A percentile compares a stretch with the other conserved stretches of the same genome.
phyloP scores from a whole-genome alignment of 2,888 invertebrate species.

The Perithous albicinctus region DNA sequence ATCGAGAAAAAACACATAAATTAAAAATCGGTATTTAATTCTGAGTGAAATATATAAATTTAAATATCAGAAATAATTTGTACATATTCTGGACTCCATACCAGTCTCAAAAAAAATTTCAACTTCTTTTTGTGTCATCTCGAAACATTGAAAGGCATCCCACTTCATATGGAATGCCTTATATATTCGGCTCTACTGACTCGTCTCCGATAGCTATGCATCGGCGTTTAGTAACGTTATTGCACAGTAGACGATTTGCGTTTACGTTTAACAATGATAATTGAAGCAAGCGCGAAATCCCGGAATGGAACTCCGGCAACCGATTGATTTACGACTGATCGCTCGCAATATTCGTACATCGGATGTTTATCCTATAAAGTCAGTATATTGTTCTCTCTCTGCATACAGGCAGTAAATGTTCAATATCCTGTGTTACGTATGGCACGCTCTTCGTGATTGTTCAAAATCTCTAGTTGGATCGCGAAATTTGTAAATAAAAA shows the following conservation, averaged over 20 bases:
- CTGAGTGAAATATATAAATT: no score
- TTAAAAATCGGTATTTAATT: no score
- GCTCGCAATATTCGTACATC: constrained; percentile 25
- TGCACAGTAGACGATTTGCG: constrained; percentile 1
- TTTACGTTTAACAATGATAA: constrained; percentile 31
- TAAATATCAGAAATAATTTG: no score
- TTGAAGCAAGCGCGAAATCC: not conserved
- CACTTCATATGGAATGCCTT: no score
- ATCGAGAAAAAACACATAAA: no score
- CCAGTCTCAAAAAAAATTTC: no score
- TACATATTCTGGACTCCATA: no score
- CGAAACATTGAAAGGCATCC: no score
- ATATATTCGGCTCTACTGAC: constrained; percentile 4
- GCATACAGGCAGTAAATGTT: not conserved
- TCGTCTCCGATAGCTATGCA: not conserved
- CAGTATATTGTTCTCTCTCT: no score
- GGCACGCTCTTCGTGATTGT: not conserved
- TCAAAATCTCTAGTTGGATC: no score
- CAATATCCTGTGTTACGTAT: not conserved
- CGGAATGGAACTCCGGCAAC: not conserved
- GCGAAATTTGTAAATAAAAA: no score
- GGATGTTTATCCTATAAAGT: not conserved
- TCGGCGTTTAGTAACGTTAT: not conserved
- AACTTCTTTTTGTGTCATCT: no score
- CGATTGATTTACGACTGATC: constrained; percentile 39